Percentiles rank a stretch among this genome's conserved stretches.
phyloP scores from a whole-genome alignment of 2,113 vertebrate species.

The Oreochromis niloticus region DNA sequence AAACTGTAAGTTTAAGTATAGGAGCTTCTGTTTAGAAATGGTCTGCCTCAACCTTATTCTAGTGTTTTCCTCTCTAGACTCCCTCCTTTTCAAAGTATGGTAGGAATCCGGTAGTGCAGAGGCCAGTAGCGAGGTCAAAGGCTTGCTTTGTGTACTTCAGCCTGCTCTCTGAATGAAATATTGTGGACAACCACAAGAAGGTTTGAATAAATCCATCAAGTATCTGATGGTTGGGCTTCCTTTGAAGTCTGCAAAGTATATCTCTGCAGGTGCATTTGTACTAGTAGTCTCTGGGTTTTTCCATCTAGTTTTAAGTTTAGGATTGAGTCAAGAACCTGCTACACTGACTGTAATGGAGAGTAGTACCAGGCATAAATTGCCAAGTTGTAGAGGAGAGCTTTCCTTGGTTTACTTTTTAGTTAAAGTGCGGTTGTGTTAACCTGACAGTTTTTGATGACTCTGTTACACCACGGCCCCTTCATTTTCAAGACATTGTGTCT shows the following conservation, averaged over 20 bases:
- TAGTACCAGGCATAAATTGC: neutral
- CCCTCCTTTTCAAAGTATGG: neutral
- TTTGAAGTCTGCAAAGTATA: neutral
- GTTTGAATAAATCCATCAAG: neutral
- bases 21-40: neutral
- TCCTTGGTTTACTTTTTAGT: neutral
- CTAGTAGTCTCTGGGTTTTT: neutral
- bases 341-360: neutral
- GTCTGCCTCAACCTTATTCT: neutral
- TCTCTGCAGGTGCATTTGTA: neutral
- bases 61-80: neutral
- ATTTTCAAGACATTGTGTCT: neutral
- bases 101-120: constrained; percentile 8
- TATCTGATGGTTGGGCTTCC: neutral
- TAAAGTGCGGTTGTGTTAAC: neutral
- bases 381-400: neutral
- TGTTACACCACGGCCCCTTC: neutral
- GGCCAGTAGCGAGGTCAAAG: neutral
- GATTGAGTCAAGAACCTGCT: neutral
- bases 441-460: neutral
- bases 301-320: neutral
- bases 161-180: neutral
- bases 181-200: neutral
- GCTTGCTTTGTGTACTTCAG: constrained; percentile 13
- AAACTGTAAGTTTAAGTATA: neutral